Evolutionary conservation across 2,797 vertebrate species (phyloP).

Genomic region (Anabacerthia variegaticeps): DNA sequence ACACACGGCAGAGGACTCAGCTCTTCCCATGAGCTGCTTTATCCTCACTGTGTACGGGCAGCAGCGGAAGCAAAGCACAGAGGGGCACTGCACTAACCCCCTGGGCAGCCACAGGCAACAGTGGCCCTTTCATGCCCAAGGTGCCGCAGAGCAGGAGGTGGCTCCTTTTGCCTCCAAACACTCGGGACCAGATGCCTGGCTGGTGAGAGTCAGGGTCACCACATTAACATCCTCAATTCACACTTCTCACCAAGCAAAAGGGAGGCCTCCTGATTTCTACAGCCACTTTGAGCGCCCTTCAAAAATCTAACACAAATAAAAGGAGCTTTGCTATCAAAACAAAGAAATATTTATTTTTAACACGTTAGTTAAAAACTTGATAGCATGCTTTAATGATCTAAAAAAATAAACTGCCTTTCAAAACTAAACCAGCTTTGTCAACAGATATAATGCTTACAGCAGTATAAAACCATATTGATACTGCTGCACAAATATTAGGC

Average conservation of each 20-base stretch:
- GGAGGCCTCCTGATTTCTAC: background rate
- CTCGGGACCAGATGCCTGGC: background rate
- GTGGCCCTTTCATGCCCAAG: background rate
- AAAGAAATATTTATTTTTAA: constrained; percentile 56
- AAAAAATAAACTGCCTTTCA: constrained; percentile 54
- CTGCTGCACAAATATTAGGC: background rate
- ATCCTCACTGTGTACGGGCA: background rate
- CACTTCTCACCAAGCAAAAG: constrained; percentile 1
- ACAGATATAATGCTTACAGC: background rate
- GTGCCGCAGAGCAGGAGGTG: background rate
- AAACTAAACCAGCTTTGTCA: background rate
- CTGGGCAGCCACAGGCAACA: background rate
- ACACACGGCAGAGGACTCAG: background rate
- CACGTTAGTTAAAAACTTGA: constrained; percentile 38
- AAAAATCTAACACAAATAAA: constrained; percentile 39
- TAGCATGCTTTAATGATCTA: constrained; percentile 6
- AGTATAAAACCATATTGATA: background rate
- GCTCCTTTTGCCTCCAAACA: background rate
- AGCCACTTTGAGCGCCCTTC: background rate
- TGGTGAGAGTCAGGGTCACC: background rate
- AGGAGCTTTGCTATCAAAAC: constrained; percentile 36
- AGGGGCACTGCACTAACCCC: background rate
- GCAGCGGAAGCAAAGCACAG: background rate
- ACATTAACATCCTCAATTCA: constrained; percentile 30
- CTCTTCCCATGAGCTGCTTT: background rate